Evolutionary conservation across 2,888 invertebrate species (phyloP).

Genomic region (Schrankia costaestrigalis): DNA sequence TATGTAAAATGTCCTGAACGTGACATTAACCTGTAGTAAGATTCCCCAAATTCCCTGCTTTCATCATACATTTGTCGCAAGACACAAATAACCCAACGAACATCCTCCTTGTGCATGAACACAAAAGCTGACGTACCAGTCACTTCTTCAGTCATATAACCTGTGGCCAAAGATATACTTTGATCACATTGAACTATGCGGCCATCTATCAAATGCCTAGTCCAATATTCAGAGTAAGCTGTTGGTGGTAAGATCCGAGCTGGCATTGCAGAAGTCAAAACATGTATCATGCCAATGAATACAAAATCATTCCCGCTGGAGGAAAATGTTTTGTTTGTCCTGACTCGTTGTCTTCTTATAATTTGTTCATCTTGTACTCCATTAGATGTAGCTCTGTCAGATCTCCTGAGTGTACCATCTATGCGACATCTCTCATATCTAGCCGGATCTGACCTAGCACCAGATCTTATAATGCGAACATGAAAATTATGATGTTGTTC

Average conservation of each 20-base stretch:
- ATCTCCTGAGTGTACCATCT: constrained; percentile 82
- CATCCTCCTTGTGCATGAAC: constrained; percentile 94
- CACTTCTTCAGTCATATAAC: constrained; percentile 94
- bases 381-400: constrained; percentile 80
- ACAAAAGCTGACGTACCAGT: constrained; percentile 93
- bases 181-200: constrained; percentile 95
- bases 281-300: constrained; percentile 87
- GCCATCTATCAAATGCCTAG: constrained; percentile 93
- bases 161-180: constrained; percentile 92
- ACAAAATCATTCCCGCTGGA: constrained; percentile 83
- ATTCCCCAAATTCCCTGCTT: constrained; percentile 90
- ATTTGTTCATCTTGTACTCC: constrained; percentile 75
- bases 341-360: constrained; percentile 74
- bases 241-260: constrained; percentile 79
- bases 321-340: constrained; percentile 72
- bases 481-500: constrained; percentile 80
- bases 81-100: constrained; percentile 93
- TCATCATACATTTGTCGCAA: constrained; percentile 94
- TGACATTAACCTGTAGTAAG: constrained; percentile 91
- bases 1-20: constrained; percentile 93
- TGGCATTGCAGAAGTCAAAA: constrained; percentile 82
- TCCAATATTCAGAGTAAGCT: constrained; percentile 91
- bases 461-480: constrained; percentile 83
- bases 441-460: constrained; percentile 86
- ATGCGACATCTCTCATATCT: constrained; percentile 86